phyloP scores from a whole-genome alignment of 2,797 vertebrate species.

The Chloroceryle amazona region DNA sequence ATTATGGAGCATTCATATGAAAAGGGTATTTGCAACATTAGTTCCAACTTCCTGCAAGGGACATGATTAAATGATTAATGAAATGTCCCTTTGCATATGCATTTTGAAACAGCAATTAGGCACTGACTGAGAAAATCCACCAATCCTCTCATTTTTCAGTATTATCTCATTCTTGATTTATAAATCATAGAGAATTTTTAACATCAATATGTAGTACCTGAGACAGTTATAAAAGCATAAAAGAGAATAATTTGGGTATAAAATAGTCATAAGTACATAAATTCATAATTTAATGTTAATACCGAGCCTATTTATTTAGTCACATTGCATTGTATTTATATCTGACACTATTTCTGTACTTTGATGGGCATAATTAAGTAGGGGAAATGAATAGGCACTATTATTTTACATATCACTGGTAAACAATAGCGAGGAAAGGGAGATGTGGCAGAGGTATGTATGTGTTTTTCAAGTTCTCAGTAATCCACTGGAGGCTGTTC shows the following conservation, averaged over 20 bases:
- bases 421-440: constrained; percentile 91
- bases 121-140: constrained; percentile 91
- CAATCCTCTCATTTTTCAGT: constrained; percentile 88
- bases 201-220: constrained; percentile 90
- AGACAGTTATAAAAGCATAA: constrained; percentile 91
- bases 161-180: constrained; percentile 95
- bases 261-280: constrained; percentile 90
- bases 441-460: constrained; percentile 88
- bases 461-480: constrained; percentile 91
- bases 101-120: constrained; percentile 99
- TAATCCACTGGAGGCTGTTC: constrained; percentile 98
- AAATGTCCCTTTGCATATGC: constrained; percentile 98
- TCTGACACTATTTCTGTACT: constrained; percentile 83
- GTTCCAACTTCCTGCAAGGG: constrained; percentile 98
- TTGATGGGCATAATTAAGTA: constrained; percentile 94
- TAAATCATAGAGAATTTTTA: constrained; percentile 93
- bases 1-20: constrained; percentile 99
- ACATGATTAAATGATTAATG: constrained; percentile 99
- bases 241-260: constrained; percentile 88
- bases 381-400: constrained; percentile 88
- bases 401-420: constrained; percentile 94
- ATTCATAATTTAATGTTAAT: constrained; percentile 93
- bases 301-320: constrained; percentile 85
- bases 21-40: constrained; percentile 99
- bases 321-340: constrained; percentile 88